These are phyloP conservation scores for Lepetodrilus schrolli DNA, from an alignment of 2,888 invertebrate species.

Conservation along the genomic window DNA sequence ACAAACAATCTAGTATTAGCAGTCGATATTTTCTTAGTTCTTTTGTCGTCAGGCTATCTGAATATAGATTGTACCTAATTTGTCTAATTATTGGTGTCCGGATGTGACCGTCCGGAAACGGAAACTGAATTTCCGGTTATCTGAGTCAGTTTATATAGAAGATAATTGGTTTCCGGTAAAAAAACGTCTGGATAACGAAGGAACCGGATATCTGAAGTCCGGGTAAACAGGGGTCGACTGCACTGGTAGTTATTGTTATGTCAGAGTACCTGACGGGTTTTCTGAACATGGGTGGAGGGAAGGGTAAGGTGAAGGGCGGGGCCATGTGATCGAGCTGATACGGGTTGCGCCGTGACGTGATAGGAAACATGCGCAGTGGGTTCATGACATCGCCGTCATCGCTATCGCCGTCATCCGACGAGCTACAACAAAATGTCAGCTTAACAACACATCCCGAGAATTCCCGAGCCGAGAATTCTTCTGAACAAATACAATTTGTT, in stretches of 20 bases:
- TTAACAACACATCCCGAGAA: not conserved
- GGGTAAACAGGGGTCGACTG: not conserved
- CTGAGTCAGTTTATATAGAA: too few species aligned
- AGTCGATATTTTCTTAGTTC: too few species aligned
- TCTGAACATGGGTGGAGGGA: conserved; percentile 33
- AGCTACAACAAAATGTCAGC: conserved; percentile 18
- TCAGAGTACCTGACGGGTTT: not conserved
- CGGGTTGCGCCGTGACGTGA: conserved; percentile 37
- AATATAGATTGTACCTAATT: too few species aligned
- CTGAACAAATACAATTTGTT: not conserved
- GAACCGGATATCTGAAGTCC: too few species aligned
- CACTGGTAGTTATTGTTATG: too few species aligned
- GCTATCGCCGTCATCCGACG: conserved; percentile 29
- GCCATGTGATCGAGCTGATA: conserved; percentile 40
- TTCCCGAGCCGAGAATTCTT: not conserved
- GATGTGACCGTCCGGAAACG: too few species aligned
- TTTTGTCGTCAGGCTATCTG: too few species aligned
- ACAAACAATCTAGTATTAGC: too few species aligned
- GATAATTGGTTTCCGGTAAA: too few species aligned
- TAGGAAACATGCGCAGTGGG: conserved; percentile 21
- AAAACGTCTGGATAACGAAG: too few species aligned
- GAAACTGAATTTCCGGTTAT: too few species aligned
- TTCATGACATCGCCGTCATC: conserved; percentile 28
- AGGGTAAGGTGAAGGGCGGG: conserved; percentile 33
- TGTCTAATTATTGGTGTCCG: too few species aligned